Conservation (phyloP, 92 coral and sea anemone species). For the Epizoanthus stellaris region DNA sequence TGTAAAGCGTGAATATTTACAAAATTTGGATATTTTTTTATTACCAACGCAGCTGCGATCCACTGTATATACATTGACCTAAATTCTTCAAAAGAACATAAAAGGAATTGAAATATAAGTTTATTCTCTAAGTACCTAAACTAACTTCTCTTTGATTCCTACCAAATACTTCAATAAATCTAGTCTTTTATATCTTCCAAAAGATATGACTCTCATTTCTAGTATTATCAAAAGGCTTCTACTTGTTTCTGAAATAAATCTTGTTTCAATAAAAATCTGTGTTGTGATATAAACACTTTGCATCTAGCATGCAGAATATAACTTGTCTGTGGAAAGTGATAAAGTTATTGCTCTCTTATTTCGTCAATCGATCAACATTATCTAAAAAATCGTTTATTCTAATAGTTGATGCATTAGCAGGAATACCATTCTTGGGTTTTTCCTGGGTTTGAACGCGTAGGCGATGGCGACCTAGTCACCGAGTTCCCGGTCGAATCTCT, state of each 20-base stretch:
- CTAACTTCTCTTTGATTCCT: background rate
- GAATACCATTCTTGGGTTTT: slow-evolving; percentile 85
- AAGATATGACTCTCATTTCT: background rate
- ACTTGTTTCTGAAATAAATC: background rate
- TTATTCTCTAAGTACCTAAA: slow-evolving; percentile 8
- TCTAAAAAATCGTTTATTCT: background rate
- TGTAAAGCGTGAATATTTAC: slow-evolving; percentile 4
- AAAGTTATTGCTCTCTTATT: background rate
- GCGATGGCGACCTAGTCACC: slow-evolving; percentile 70
- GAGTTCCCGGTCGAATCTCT: slow-evolving; percentile 70
- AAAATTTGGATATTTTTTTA: background rate
- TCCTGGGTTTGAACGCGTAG: slow-evolving; percentile 62
- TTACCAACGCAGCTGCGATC: slow-evolving; percentile 2
- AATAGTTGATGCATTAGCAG: slow-evolving; percentile 37
- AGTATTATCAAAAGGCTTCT: slow-evolving; percentile 1
- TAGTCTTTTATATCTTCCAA: slow-evolving; percentile 3
- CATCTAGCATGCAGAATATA: slow-evolving; percentile 3
- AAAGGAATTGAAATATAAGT: background rate
- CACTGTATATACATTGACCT: background rate
- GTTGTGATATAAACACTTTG: slow-evolving; percentile 4
- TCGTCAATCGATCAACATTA: background rate
- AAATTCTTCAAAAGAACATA: slow-evolving; percentile 14
- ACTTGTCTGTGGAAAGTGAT: slow-evolving; percentile 6
- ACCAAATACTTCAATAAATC: background rate
- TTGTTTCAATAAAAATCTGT: background rate